Evolutionary conservation across 2,888 invertebrate species (phyloP).

Genomic region (Pycnomerus fuliginosus): DNA sequence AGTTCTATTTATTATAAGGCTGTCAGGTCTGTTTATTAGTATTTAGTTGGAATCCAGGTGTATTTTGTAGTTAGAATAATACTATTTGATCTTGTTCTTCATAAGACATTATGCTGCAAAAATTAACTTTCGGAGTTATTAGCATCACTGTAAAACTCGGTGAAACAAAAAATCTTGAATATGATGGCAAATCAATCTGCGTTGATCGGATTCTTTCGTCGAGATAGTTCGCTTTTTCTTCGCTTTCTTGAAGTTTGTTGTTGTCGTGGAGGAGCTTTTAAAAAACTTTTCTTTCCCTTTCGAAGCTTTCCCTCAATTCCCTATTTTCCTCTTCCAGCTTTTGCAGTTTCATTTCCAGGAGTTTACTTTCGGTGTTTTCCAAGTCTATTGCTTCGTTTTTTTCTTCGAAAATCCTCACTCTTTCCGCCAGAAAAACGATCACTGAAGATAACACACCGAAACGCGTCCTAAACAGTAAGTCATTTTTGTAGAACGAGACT

Average conservation of each 20-base stretch:
- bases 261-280: background rate
- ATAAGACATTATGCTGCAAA: too few species aligned
- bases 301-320: slow-evolving; percentile 23
- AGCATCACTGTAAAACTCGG: too few species aligned
- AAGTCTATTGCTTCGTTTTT: slow-evolving; percentile 24
- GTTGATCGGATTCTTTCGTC: slow-evolving; percentile 6
- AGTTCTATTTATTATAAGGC: too few species aligned
- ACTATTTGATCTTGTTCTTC: too few species aligned
- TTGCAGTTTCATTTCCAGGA: background rate
- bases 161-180: too few species aligned
- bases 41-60: too few species aligned
- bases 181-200: slow-evolving; percentile 7
- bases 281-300: slow-evolving; percentile 24
- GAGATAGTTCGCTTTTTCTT: slow-evolving; percentile 3
- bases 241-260: slow-evolving; percentile 7
- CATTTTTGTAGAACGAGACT: too few species aligned
- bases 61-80: too few species aligned
- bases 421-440: slow-evolving; percentile 17
- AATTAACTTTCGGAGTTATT: too few species aligned
- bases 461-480: too few species aligned
- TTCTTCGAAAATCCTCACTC: slow-evolving; percentile 26
- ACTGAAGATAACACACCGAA: too few species aligned
- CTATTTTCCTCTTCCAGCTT: background rate
- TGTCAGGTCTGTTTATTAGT: too few species aligned
- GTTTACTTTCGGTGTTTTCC: slow-evolving; percentile 23